phyloP scores from a whole-genome alignment of 2,797 vertebrate genomes.

The Mormyrus proboscirostris region DNA sequence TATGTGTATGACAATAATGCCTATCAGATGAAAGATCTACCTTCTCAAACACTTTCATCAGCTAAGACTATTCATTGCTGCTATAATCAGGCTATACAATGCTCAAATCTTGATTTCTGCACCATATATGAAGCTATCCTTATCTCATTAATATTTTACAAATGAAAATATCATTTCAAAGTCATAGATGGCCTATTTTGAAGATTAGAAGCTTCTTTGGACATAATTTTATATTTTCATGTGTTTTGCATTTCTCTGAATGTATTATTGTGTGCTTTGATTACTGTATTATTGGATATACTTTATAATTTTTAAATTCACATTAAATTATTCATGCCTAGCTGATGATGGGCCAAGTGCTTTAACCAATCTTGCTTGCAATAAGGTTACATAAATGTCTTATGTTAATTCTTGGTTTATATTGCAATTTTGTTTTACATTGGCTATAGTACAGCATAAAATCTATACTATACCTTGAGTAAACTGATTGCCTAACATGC shows the following conservation, averaged over 20 bases:
- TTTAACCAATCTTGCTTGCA: background rate
- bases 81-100: background rate
- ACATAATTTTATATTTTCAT: constrained; percentile 1
- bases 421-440: background rate
- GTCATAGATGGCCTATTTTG: background rate
- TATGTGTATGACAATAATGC: background rate
- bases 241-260: background rate
- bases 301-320: background rate
- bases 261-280: background rate
- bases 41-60: background rate
- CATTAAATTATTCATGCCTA: background rate
- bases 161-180: background rate
- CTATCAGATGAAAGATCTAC: background rate
- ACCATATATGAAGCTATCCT: background rate
- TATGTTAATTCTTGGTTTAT: background rate
- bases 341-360: background rate
- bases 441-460: background rate
- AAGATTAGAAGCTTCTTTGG: background rate
- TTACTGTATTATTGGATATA: background rate
- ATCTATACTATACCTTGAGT: background rate
- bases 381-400: background rate
- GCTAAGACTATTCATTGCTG: constrained; percentile 1
- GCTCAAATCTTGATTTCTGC: background rate
- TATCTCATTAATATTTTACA: background rate
- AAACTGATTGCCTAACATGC: background rate